Evolutionary conservation across 1,140 invertebrate species (phyloP), one percentile per base, ranked within the genome.

Genomic region (Nylanderia fulva): DNA sequence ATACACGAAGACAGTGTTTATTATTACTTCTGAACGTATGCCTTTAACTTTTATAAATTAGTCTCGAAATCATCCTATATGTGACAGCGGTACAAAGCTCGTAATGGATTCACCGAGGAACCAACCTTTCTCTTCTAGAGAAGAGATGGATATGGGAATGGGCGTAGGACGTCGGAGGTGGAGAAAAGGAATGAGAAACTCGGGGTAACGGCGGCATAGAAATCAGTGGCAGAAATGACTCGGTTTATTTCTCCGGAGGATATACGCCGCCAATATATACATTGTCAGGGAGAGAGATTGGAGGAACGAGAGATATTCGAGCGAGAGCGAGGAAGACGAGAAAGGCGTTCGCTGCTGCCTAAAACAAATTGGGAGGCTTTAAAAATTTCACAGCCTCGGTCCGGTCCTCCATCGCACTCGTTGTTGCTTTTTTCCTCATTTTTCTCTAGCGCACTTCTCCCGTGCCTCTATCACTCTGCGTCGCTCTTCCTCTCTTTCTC

Each of bases 181-280:
- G 68, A 71, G 48, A 66, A 64, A 84, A 72, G 66, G 85, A 74
- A 83, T 58, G 79, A 68, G 79, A 75, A 86, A 75, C 79, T 84
- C 85, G 58, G 69, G 45, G 69, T 86, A 86, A 83, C 69, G 79
- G 79, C 36, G 61, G 80, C 85, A 76, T 86, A 86, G 85, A 86
- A 86, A 86, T 86, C 85, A 86, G 79, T 75, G 85, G 52, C 72
- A 83, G 85, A 84, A 86, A 84, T 86, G 72, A 82, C 85, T 76
- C 63, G 80, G 85, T 80, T 86, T 84, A 86, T 86, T 86, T 86
- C 85, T 86, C 85, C 69, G 29, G 80, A 84, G 85, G 71, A 86
- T 86, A 84, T 86, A 69, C 63, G 75, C 71, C 84, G 27, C 64
- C 84, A 24, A 82, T 85, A 68, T 85, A 68, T 85, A 66, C 45